A percentile compares a stretch with the other conserved stretches of the same genome.
These are phyloP conservation scores for Struthio camelus DNA, from an alignment of 2,113 vertebrate genomes.

Conservation along the genomic window DNA sequence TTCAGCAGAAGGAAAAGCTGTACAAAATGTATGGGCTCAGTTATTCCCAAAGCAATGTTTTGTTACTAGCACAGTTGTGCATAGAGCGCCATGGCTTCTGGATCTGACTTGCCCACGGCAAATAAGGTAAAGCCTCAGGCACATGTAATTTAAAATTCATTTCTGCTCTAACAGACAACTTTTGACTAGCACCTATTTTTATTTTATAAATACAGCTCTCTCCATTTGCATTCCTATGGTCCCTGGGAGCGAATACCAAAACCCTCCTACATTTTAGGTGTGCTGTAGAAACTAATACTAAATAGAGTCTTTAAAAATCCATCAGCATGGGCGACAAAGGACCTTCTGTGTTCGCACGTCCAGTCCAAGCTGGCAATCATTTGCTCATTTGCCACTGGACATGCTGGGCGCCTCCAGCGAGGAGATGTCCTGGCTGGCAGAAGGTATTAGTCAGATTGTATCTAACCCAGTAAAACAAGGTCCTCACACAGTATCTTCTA, in stretches of 20 bases:
- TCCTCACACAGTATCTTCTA: background rate
- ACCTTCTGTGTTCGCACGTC: background rate
- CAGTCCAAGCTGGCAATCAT: background rate
- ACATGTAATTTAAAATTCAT: conserved; percentile 71
- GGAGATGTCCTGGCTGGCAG: background rate
- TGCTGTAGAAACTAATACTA: conserved; percentile 48
- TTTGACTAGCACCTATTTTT: conserved; percentile 61
- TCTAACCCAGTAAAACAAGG: background rate
- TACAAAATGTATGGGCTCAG: conserved; percentile 50
- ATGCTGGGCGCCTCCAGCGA: background rate
- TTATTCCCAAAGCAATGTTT: conserved; percentile 59
- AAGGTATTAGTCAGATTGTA: background rate
- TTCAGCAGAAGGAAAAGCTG: conserved; percentile 33
- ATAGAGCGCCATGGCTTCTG: conserved; percentile 39
- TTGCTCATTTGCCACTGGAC: background rate
- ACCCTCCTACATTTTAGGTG: background rate
- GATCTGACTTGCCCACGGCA: conserved; percentile 69
- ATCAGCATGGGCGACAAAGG: background rate
- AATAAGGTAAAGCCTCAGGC: conserved; percentile 66
- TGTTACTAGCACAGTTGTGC: conserved; percentile 53
- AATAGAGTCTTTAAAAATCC: conserved; percentile 53
- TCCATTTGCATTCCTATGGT: conserved; percentile 51
- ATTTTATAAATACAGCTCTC: conserved; percentile 60
- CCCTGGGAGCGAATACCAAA: conserved; percentile 42
- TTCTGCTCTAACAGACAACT: conserved; percentile 53